Evolutionary conservation across 2,888 invertebrate species (phyloP), one percentile per base, ranked within the genome.

Genomic region (Oligia strigilis): DNA sequence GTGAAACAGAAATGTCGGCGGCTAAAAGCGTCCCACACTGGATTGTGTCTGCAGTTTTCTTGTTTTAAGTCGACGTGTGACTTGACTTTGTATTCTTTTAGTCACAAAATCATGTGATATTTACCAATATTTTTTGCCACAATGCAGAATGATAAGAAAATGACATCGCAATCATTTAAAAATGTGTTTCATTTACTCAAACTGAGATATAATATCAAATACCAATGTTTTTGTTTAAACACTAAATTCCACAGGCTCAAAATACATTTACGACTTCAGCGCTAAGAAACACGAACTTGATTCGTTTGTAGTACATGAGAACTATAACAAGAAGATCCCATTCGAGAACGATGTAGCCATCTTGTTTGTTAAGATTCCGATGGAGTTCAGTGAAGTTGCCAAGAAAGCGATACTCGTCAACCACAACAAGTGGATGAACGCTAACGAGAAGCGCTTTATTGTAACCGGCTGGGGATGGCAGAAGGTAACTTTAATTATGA

Each of bases 391-490:
- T 5, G 72, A 62, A 0, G 84, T 79, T 11, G 87, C 90, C 3
- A 92, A 94, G 84, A 95, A 93, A 71, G 95, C 91, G 0, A 73
- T 95, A 23, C 75, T 96, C 3, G 92, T 92, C 0, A 84, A 91
- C 72, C 87, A 87, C 65, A 73, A 84, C 0, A 82, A 82, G n/a
- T 96, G 96, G 96, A 95, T 95, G 94, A 87, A 81, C 23, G n/a
- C 72, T 6, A 77, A 62, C 0, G 90, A 93, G 70, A 89, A 67
- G 0, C 85, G 88, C 6, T 95, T 95, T 70, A 72, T 84, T 13
- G 95, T 92, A 3, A 91, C 92, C n/a, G 96, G 96, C 2, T 96
- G 96, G 96, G 96, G 96, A 2, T 92, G 89, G 92, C 94, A 91
- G 1, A 78, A 91, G 91, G 96, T 95, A 90, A 49, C 3, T 36